Evolutionary conservation across 2,797 vertebrate genomes (phyloP).

Genomic region (Siniperca obscura): DNA sequence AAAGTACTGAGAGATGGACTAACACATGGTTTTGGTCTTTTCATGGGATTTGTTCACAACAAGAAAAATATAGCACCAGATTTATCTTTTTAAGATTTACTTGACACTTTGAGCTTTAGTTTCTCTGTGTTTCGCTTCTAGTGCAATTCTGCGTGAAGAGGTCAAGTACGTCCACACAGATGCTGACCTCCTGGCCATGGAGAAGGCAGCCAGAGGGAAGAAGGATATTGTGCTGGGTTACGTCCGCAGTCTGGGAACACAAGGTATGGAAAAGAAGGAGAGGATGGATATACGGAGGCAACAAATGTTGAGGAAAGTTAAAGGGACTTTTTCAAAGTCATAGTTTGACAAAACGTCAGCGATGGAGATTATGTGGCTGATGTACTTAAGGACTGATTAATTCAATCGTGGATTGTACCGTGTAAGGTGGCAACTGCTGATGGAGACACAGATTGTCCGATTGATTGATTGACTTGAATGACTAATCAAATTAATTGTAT

Average conservation of each 20-base stretch:
- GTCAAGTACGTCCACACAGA: slow-evolving; percentile 90
- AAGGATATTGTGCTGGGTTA: slow-evolving; percentile 90
- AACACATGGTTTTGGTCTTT: no score
- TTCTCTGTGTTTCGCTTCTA: slow-evolving; percentile 56
- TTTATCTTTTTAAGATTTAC: background rate
- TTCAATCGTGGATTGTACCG: background rate
- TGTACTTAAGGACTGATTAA: background rate
- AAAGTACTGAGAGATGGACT: background rate
- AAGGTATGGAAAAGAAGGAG: slow-evolving; percentile 82
- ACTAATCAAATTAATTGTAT: background rate
- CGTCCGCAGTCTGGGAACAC: slow-evolving; percentile 90
- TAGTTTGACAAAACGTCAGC: background rate
- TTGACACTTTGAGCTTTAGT: background rate
- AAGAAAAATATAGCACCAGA: background rate
- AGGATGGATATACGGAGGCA: background rate
- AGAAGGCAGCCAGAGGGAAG: slow-evolving; percentile 87
- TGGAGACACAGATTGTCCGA: background rate
- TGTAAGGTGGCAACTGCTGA: background rate
- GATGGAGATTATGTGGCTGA: background rate
- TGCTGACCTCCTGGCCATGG: slow-evolving; percentile 87
- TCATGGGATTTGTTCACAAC: background rate
- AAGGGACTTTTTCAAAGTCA: background rate
- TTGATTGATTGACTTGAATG: background rate
- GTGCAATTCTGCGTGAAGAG: slow-evolving; percentile 93
- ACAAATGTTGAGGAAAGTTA: background rate